Conservation (phyloP, 2,888 invertebrate species). For the Conchocele bisecta region DNA sequence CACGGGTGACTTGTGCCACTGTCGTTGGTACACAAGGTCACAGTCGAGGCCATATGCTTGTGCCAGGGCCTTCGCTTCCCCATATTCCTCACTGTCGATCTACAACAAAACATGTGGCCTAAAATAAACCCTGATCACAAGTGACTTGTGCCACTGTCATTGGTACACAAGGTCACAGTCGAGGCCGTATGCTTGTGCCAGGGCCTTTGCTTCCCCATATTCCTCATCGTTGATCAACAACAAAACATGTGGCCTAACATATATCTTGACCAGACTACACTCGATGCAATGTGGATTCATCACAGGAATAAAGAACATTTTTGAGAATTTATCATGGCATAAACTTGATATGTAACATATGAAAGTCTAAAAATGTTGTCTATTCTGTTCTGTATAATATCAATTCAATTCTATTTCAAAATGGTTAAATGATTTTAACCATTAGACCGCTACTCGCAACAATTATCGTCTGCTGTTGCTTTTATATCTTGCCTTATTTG, state of each 20-base stretch:
- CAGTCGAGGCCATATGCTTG: conserved; percentile 88
- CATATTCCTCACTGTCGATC: conserved; percentile 89
- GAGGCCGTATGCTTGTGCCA: conserved; percentile 88
- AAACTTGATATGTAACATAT: too few species aligned
- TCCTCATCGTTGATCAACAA: conserved; percentile 87
- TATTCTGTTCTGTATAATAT: too few species aligned
- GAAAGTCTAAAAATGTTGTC: too few species aligned
- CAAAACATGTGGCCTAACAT: neutral
- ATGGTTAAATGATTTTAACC: too few species aligned
- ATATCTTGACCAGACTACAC: too few species aligned
- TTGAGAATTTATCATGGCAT: too few species aligned
- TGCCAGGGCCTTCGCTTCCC: conserved; percentile 89
- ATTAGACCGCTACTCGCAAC: too few species aligned
- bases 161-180: conserved; percentile 92
- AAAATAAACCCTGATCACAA: conserved; percentile 85
- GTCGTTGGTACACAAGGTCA: conserved; percentile 91
- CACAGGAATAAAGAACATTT: too few species aligned
- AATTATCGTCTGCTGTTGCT: too few species aligned
- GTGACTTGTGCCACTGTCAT: conserved; percentile 90
- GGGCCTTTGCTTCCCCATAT: conserved; percentile 88
- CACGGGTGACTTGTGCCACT: conserved; percentile 89
- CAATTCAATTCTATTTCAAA: too few species aligned
- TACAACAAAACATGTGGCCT: conserved; percentile 66
- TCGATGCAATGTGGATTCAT: too few species aligned
- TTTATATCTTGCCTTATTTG: too few species aligned